Evolutionary conservation across 2,797 vertebrate species (phyloP).

Genomic region (Chelon labrosus): DNA sequence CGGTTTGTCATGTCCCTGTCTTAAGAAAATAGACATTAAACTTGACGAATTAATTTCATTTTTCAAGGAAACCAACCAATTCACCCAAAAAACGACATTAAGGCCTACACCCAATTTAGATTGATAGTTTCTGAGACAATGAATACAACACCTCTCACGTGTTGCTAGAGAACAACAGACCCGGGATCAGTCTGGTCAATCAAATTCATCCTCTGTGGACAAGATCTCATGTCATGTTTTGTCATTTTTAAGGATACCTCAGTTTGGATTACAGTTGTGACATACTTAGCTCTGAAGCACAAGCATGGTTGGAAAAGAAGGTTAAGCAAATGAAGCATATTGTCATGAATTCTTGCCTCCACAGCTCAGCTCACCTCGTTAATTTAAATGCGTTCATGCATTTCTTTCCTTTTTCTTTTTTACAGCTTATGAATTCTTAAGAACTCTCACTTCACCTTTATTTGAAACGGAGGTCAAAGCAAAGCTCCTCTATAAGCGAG

Average conservation of each 20-base stretch:
- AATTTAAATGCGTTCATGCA: slow-evolving; percentile 9
- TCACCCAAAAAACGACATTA: too few species aligned
- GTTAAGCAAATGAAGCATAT: neutral
- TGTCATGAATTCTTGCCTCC: neutral
- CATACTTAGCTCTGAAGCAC: neutral
- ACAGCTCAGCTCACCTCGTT: slow-evolving; percentile 4
- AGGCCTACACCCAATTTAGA: too few species aligned
- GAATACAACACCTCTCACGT: too few species aligned
- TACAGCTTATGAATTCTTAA: slow-evolving; percentile 36
- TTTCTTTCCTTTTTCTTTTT: slow-evolving; percentile 4
- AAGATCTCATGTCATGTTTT: neutral
- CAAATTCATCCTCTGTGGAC: neutral
- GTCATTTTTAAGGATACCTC: neutral
- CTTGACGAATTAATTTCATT: too few species aligned
- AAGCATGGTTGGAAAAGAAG: neutral
- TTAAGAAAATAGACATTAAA: too few species aligned
- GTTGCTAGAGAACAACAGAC: neutral
- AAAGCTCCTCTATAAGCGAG: slow-evolving; percentile 26
- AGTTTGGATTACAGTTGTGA: neutral
- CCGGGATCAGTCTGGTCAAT: neutral
- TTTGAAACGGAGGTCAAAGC: slow-evolving; percentile 40
- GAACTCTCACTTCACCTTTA: slow-evolving; percentile 60
- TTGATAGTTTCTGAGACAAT: too few species aligned
- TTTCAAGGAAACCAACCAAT: too few species aligned
- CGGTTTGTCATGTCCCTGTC: too few species aligned